These are phyloP conservation scores for Nothura maculosa DNA, from an alignment of 2,797 vertebrate genomes.

Conservation along the genomic window DNA sequence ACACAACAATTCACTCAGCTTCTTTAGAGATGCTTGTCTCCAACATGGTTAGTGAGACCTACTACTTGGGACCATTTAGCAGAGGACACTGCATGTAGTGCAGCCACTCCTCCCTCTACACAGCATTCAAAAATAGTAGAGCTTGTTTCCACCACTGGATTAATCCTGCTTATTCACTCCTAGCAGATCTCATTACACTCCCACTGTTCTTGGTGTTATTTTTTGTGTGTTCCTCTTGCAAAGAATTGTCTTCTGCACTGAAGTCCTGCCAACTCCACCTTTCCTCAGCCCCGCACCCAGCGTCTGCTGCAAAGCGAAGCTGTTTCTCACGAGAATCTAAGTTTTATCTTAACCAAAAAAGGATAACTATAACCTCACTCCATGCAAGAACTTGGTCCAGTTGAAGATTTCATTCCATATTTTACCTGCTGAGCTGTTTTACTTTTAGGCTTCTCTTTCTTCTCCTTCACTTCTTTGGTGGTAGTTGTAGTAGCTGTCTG, in stretches of 20 bases:
- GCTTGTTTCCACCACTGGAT: neutral
- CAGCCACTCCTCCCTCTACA: conserved; percentile 39
- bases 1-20: neutral
- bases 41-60: neutral
- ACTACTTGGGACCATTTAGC: neutral
- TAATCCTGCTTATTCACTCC: conserved; percentile 42
- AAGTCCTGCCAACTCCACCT: conserved; percentile 18
- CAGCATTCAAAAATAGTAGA: neutral
- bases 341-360: neutral
- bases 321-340: neutral
- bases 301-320: neutral
- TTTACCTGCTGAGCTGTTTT: conserved; percentile 97
- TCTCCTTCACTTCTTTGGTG: conserved; percentile 92
- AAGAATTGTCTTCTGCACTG: conserved; percentile 47
- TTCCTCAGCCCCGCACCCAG: neutral
- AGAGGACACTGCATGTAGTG: neutral
- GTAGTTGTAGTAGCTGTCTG: conserved; percentile 74
- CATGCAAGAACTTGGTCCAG: neutral
- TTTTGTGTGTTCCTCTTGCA: conserved; percentile 21
- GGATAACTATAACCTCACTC: neutral
- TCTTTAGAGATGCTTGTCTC: neutral
- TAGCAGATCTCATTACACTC: conserved; percentile 32
- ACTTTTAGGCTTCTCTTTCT: conserved; percentile 98
- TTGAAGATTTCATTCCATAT: neutral
- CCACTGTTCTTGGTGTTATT: conserved; percentile 45